Evolutionary conservation across 2,113 vertebrate species (phyloP).

Genomic region (Brachypodius melanocephalos): DNA sequence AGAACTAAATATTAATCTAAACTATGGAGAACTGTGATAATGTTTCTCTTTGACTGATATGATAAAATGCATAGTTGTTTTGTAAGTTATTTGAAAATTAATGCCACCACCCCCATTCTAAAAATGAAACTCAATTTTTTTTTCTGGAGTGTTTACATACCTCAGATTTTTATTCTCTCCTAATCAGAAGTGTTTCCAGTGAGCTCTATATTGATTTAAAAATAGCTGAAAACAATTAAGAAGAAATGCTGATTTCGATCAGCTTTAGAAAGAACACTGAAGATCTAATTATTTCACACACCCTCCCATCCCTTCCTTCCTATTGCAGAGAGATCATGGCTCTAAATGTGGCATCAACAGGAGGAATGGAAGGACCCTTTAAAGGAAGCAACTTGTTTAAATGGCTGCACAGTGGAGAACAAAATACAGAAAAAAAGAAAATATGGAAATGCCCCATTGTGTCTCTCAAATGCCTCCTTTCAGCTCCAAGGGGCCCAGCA

Average conservation of each 20-base stretch:
- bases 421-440: background rate
- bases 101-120: rapidly evolving
- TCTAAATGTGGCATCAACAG: background rate
- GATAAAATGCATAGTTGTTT: background rate
- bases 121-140: background rate
- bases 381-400: background rate
- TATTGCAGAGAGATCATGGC: background rate
- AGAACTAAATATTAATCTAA: background rate
- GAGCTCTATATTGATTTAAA: background rate
- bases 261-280: background rate
- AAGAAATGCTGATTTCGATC: background rate
- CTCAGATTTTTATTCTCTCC: background rate
- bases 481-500: background rate
- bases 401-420: background rate
- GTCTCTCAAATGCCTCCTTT: background rate
- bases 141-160: background rate
- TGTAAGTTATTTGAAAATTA: background rate
- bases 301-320: background rate
- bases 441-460: background rate
- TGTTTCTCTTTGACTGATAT: background rate
- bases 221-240: background rate
- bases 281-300: background rate
- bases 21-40: background rate
- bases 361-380: background rate
- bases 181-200: background rate